phyloP scores from a whole-genome alignment of 2,888 invertebrate species.

The Euproctis similis region DNA sequence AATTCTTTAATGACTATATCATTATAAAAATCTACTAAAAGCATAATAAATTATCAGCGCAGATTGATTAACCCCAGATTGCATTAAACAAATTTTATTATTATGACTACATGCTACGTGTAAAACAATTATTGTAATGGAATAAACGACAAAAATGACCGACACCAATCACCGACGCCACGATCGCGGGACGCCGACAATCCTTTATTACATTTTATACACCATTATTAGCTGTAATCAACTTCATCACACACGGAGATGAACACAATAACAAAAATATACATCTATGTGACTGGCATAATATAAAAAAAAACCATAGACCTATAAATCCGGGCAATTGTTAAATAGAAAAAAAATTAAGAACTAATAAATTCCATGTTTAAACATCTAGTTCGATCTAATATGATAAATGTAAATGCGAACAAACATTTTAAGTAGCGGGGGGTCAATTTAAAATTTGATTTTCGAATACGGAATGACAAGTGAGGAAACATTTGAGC shows the following conservation, averaged over 20 bases:
- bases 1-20: too few species aligned
- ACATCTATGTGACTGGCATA: slow-evolving; percentile 41
- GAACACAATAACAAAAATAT: slow-evolving; percentile 63
- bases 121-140: slow-evolving; percentile 22
- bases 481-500: slow-evolving; percentile 58
- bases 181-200: slow-evolving; percentile 48
- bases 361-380: slow-evolving; percentile 7
- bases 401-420: slow-evolving; percentile 22
- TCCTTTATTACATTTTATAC: slow-evolving; percentile 65
- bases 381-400: slow-evolving; percentile 12
- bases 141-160: slow-evolving; percentile 39
- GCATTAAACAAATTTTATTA: neutral
- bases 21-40: neutral
- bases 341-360: slow-evolving; percentile 4
- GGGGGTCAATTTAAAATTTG: slow-evolving; percentile 48
- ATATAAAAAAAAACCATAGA: slow-evolving; percentile 2
- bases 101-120: slow-evolving; percentile 2
- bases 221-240: slow-evolving; percentile 64
- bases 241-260: slow-evolving; percentile 60
- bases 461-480: slow-evolving; percentile 47
- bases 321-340: slow-evolving; percentile 5
- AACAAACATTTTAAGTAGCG: slow-evolving; percentile 28
- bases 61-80: neutral
- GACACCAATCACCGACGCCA: slow-evolving; percentile 39
- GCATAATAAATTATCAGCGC: neutral